A percentile compares a stretch with the other conserved stretches of the same genome.
Conservation (phyloP, 2,113 vertebrate species). For the Marmota monax region DNA sequence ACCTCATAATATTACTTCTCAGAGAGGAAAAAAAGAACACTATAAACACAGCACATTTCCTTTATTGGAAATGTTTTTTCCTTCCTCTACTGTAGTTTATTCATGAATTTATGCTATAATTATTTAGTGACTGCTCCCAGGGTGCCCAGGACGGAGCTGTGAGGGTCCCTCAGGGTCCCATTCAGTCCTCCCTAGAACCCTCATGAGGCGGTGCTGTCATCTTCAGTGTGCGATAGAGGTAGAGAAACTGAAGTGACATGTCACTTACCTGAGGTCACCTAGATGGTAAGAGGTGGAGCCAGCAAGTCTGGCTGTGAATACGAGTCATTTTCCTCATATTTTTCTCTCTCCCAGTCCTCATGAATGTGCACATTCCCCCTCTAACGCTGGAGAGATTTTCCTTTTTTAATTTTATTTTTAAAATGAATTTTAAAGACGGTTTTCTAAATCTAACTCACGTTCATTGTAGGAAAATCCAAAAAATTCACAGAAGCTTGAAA, state of each 20-base stretch:
- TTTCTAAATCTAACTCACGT: slow-evolving; percentile 37
- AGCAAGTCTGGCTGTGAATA: neutral
- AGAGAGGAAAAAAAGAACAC: neutral
- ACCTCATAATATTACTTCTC: neutral
- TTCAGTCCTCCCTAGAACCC: neutral
- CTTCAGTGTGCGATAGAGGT: neutral
- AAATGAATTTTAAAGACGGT: neutral
- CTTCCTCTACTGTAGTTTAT: neutral
- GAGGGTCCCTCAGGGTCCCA: neutral
- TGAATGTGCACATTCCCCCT: neutral
- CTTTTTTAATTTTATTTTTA: neutral
- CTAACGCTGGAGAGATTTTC: neutral
- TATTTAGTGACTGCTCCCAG: neutral
- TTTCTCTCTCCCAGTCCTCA: neutral
- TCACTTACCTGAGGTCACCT: neutral
- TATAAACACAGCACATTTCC: neutral
- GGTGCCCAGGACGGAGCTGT: neutral
- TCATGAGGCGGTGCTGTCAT: neutral
- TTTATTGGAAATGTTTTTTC: neutral
- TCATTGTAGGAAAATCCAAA: neutral
- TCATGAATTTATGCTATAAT: neutral
- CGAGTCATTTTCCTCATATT: neutral
- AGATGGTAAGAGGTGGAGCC: neutral
- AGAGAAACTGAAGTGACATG: neutral
- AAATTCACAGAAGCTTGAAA: neutral